phyloP scores from a whole-genome alignment of 1,140 invertebrate species.

The Diuraphis noxia region DNA sequence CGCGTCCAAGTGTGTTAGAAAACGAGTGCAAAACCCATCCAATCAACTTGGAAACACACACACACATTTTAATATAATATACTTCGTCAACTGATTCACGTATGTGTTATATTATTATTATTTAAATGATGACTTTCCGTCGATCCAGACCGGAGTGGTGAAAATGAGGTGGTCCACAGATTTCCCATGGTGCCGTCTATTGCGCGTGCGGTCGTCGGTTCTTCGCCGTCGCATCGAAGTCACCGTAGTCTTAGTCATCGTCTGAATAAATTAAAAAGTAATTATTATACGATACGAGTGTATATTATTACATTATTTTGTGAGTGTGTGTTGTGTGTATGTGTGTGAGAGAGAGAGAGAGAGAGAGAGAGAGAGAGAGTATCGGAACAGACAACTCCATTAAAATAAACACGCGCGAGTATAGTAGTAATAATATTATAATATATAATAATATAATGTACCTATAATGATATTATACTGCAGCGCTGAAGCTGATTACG shows the following conservation, averaged over 20 bases:
- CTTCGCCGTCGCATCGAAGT: neutral
- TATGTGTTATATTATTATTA: neutral
- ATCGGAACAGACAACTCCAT: neutral
- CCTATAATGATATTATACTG: no score
- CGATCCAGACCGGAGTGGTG: neutral
- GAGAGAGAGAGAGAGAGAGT: no score
- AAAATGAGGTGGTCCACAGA: neutral
- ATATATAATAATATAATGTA: neutral
- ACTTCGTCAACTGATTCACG: no score
- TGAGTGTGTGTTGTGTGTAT: neutral
- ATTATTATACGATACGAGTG: neutral
- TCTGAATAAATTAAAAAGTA: slow-evolving; percentile 12
- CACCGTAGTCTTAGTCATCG: no score
- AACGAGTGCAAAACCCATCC: neutral
- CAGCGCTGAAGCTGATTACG: no score
- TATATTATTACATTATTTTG: neutral
- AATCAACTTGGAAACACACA: neutral
- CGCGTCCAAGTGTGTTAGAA: neutral
- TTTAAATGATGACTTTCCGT: neutral
- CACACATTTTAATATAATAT: no score
- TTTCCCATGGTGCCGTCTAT: slow-evolving; percentile 29
- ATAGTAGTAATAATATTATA: neutral
- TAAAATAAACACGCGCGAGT: neutral
- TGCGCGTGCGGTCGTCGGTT: neutral
- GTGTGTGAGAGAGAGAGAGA: no score